Evolutionary conservation across 92 coral and sea anemone genomes (phyloP), one percentile per base, ranked within the genome.

Genomic region (Umimayanthus kanabou): DNA sequence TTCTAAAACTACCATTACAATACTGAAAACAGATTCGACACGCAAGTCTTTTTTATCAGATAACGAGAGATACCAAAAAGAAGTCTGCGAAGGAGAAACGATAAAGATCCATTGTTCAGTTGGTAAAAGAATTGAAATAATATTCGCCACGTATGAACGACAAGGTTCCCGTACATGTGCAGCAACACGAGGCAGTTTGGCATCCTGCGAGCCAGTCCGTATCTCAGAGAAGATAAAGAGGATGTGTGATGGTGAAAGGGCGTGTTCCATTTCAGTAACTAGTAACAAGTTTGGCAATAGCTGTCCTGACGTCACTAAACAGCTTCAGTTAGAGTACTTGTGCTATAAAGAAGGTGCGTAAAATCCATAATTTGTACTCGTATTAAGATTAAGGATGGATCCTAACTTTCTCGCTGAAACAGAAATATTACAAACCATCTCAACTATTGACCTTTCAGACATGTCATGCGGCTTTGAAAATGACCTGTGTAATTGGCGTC

Each of bases 381-480:
- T 26, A 66, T 29, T 13, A 66, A 66, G 2, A 71, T 8, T 26
- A 25, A 28, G 39, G 20, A 25, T 4, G 14, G 15, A 71, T 14
- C 28, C 39, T 71, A 61, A 20, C 15, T 25, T 71, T 25, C 37
- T 71, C 6, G 15, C 40, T 22, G 23, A 25, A 28, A 25, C 29
- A 18, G 11, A 69, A n/a, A 2, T 25, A 4, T 2, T 69, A 28
- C 28, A n/a, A 69, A 23, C 73, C 73, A 69, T 69, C 37, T 2
- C 8, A 69, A 5, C 0, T 69, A 5, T 25, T 22, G 20, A 6
- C 39, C 18, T 43, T n/a, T 49, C 37, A 77, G 81, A 77, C 64
- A 77, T 77, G 81, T 77, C 81, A n/a, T 77, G 81, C 65, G 47
- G 45, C 81, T 77, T 77, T 77, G 81, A 77, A 47, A 42, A 47